Base-by-base conservation (phyloP, 35 echinoderm and acorn worm genomes). In the Ophiothrix spiculata region DNA sequence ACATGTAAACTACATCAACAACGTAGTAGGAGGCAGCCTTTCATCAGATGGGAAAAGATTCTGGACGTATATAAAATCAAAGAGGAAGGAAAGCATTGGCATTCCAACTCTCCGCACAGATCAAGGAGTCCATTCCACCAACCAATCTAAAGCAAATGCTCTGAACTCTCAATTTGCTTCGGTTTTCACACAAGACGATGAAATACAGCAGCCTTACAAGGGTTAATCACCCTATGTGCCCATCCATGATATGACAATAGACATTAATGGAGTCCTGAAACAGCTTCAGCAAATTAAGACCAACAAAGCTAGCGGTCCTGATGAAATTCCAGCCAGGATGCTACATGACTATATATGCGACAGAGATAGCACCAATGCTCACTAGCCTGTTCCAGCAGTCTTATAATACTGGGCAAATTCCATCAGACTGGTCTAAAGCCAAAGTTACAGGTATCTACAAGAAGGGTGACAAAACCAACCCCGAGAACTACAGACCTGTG, bases 401-500 rank as follows among this genome's bases (percentile, higher is more conserved):
- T 80, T 63, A 31, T 77, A 56, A 21, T 37, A 37, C 54, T 21
- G 60, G 88, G 23, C 33, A 83, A 75, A 74, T 84, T 35, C 88
- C 88, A 37, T 21, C 39, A 28, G 88, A 88, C 73, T 90, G 80
- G 88, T 0, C 33, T 21, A 74, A 75, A 35, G 83, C 83, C 12
- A 74, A 38, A 32, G 69, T 85, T 31, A 64, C 56, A 35, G 36
- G 33, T 4, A 84, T 90, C 32, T 90, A 38, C 35, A 90, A 83
- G 79, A 90, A 84, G n/a, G 88, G 88, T 77, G 46, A 90, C 29
- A 84, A 78, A 31, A 64, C 40, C 78, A 84, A 85, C 34, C 77
- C 87, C 31, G 78, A 81, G 36, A 89, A 83, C 60, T 89, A 89
- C 19, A 23, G 78, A 17, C 79, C 87, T 0, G 36, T 83, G 6